phyloP scores from a whole-genome alignment of 2,888 invertebrate species.

The Patella caerulea region DNA sequence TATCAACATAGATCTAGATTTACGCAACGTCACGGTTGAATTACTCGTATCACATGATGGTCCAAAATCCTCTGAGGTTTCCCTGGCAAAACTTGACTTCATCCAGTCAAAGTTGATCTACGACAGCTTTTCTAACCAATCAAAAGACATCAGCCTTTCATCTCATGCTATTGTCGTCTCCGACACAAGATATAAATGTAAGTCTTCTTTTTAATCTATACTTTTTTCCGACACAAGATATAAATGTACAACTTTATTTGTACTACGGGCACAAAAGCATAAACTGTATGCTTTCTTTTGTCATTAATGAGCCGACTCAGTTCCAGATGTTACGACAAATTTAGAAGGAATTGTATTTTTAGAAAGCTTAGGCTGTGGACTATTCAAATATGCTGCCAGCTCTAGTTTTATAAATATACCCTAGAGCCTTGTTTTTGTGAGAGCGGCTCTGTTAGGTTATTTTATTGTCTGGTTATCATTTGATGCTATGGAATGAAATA shows the following conservation, averaged over 20 bases:
- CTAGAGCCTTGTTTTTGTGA: too few species aligned
- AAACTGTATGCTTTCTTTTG: too few species aligned
- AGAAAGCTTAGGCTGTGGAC: too few species aligned
- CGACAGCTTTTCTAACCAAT: constrained; percentile 88
- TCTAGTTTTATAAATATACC: too few species aligned
- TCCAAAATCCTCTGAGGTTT: constrained; percentile 48
- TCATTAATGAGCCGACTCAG: too few species aligned
- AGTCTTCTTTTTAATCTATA: constrained; percentile 6
- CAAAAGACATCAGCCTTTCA: constrained; percentile 92
- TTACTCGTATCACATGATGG: constrained; percentile 70
- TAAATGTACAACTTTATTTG: constrained; percentile 65
- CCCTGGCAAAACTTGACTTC: constrained; percentile 89
- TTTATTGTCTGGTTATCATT: too few species aligned
- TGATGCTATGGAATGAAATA: too few species aligned
- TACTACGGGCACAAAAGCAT: too few species aligned
- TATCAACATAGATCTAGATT: constrained; percentile 85
- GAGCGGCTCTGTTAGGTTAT: too few species aligned
- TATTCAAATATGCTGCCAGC: too few species aligned
- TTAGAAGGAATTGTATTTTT: too few species aligned
- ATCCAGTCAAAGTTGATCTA: constrained; percentile 89
- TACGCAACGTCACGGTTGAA: constrained; percentile 88
- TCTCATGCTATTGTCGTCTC: constrained; percentile 89
- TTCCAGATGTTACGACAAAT: too few species aligned
- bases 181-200: constrained; percentile 79
- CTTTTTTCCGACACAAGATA: constrained; percentile 79